A percentile compares a stretch with the other conserved stretches of the same genome.
phyloP scores from a whole-genome alignment of 2,797 vertebrate species.

The Semaprochilodus insignis region DNA sequence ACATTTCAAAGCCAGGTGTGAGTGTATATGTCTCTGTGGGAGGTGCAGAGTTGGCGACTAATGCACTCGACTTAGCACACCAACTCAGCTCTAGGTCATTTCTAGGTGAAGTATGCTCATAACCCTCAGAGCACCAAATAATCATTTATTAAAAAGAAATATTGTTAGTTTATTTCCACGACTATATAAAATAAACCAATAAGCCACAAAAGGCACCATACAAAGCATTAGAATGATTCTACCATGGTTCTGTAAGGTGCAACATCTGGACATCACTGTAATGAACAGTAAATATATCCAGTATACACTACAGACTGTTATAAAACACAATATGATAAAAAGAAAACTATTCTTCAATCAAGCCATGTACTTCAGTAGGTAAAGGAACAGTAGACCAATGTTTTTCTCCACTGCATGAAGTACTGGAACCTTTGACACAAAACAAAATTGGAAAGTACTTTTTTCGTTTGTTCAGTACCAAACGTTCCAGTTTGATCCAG shows the following conservation, averaged over 20 bases:
- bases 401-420: no score
- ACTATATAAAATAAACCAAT: neutral
- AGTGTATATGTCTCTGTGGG: neutral
- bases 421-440: no score
- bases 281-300: no score
- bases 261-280: no score
- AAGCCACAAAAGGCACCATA: neutral
- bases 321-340: no score
- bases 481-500: no score
- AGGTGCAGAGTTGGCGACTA: neutral
- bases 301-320: no score
- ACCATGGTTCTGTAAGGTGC: no score
- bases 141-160: neutral
- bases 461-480: neutral
- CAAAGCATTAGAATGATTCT: neutral
- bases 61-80: neutral
- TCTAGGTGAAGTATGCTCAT: neutral
- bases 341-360: no score
- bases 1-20: constrained; percentile 26
- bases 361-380: no score
- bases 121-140: neutral
- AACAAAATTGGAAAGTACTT: no score
- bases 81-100: neutral
- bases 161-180: neutral
- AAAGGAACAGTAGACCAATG: no score